Conservation (phyloP, 2,888 invertebrate species). For the Ormyrus labotus region DNA sequence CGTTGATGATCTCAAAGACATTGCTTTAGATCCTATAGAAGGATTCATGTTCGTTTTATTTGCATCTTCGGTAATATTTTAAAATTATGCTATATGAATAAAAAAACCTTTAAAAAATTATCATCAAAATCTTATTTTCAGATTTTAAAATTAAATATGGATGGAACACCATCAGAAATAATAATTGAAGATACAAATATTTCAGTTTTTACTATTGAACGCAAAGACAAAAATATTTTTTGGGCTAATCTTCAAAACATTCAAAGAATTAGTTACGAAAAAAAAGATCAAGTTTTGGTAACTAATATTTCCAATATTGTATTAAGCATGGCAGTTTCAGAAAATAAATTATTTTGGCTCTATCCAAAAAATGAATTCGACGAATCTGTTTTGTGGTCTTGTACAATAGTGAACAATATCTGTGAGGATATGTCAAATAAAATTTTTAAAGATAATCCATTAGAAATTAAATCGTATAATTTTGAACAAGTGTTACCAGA, state of each 20-base stretch:
- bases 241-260: neutral
- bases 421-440: neutral
- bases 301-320: neutral
- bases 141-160: slow-evolving; percentile 23
- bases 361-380: neutral
- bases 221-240: neutral
- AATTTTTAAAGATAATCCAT: neutral
- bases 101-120: neutral
- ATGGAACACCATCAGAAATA: slow-evolving; percentile 8
- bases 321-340: neutral
- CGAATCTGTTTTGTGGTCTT: neutral
- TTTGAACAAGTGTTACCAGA: neutral
- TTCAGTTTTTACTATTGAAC: slow-evolving; percentile 1
- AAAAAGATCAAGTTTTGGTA: neutral
- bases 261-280: neutral
- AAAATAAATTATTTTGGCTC: slow-evolving; percentile 3
- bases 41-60: slow-evolving; percentile 8
- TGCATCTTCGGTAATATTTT: neutral
- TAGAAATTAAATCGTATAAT: neutral
- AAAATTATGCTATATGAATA: neutral
- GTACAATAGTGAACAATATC: neutral
- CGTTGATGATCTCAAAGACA: neutral
- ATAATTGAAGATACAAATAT: neutral
- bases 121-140: neutral
- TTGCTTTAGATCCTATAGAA: neutral